These are phyloP conservation scores for Mirounga angustirostris DNA, from an alignment of 2,113 vertebrate genomes.

Conservation along the genomic window DNA sequence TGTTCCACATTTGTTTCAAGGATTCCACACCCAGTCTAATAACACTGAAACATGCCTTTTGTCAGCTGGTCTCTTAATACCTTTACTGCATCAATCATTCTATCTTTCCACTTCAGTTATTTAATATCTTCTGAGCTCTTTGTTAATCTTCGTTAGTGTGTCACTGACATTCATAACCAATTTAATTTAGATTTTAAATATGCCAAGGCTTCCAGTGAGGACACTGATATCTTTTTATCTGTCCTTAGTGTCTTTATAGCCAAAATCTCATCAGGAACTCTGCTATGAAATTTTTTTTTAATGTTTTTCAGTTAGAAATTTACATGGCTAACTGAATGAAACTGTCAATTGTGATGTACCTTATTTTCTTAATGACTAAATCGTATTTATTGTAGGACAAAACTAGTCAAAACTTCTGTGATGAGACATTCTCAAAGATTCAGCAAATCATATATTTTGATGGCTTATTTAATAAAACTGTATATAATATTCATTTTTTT, in stretches of 20 bases:
- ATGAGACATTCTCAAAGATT: not conserved
- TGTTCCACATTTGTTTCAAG: slow-evolving; percentile 33
- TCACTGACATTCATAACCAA: slow-evolving; percentile 76
- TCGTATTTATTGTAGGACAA: not conserved
- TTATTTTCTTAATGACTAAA: not conserved
- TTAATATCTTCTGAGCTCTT: slow-evolving; percentile 67
- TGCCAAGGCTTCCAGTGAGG: slow-evolving; percentile 19
- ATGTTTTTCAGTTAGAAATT: not conserved
- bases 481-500: not conserved
- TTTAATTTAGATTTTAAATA: slow-evolving; percentile 75
- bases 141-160: slow-evolving; percentile 82
- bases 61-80: slow-evolving; percentile 69
- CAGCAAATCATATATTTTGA: not conserved
- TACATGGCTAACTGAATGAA: not conserved
- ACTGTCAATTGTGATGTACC: not conserved
- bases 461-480: not conserved
- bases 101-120: slow-evolving; percentile 75
- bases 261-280: slow-evolving; percentile 15
- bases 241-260: slow-evolving; percentile 9
- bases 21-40: slow-evolving; percentile 7
- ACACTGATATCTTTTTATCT: slow-evolving; percentile 57
- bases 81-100: slow-evolving; percentile 73
- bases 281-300: not conserved
- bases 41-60: slow-evolving; percentile 60
- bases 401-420: not conserved